These are phyloP conservation scores for Xiphophorus maculatus DNA, from an alignment of 2,113 vertebrate species.

Conservation along the genomic window DNA sequence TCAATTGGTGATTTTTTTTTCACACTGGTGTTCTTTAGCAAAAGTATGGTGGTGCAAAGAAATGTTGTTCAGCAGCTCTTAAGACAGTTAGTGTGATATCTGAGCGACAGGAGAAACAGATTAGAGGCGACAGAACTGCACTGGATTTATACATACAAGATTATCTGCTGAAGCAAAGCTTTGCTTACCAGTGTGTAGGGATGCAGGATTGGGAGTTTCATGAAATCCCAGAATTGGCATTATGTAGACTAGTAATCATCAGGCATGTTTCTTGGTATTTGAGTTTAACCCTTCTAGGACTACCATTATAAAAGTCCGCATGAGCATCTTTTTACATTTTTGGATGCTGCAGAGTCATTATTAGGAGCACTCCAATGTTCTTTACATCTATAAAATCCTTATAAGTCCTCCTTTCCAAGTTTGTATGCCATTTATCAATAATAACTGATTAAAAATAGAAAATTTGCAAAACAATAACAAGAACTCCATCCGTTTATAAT, in stretches of 20 bases:
- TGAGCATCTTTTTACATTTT: too few species aligned
- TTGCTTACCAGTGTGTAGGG: not conserved
- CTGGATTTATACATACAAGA: conserved; percentile 12
- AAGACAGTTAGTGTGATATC: not conserved
- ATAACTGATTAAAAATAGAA: too few species aligned
- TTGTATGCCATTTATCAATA: too few species aligned
- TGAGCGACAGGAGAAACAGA: not conserved
- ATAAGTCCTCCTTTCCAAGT: too few species aligned
- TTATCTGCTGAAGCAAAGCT: conserved; percentile 8
- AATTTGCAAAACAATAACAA: too few species aligned
- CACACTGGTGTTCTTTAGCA: not conserved
- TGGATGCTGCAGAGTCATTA: too few species aligned
- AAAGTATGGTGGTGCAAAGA: not conserved
- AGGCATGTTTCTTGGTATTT: not conserved
- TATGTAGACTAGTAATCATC: conserved; percentile 2
- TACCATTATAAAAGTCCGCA: too few species aligned
- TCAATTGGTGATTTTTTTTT: too few species aligned
- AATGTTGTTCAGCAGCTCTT: not conserved
- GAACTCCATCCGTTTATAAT: too few species aligned
- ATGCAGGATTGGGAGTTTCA: not conserved
- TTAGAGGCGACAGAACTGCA: conserved; percentile 19
- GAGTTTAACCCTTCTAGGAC: too few species aligned
- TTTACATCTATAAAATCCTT: too few species aligned
- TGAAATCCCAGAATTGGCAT: conserved; percentile 14
- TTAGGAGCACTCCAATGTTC: too few species aligned